These are phyloP conservation scores for Spatulosminthurus flaviceps DNA, from an alignment of 2,888 invertebrate species.

Conservation along the genomic window DNA sequence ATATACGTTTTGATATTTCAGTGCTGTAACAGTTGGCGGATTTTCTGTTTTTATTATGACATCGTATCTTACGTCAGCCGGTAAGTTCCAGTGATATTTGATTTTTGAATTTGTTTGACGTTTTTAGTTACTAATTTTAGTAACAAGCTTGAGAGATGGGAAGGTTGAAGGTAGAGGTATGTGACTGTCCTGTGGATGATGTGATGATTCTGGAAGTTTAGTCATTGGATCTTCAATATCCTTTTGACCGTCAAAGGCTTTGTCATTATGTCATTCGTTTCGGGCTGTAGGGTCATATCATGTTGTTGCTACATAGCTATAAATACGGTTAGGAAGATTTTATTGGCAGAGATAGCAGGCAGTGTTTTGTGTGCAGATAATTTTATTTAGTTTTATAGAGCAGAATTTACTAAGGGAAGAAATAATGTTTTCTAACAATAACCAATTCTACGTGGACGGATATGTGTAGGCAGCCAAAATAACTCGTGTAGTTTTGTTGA, in stretches of 20 bases:
- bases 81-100: conserved; percentile 45
- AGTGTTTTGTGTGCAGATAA: no score
- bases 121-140: background rate
- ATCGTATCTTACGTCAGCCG: conserved; percentile 60
- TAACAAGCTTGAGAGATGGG: background rate
- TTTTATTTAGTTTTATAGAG: no score
- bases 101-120: background rate
- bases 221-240: background rate
- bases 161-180: background rate
- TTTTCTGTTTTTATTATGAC: conserved; percentile 52
- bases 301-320: background rate
- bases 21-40: conserved; percentile 29
- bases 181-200: background rate
- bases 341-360: no score
- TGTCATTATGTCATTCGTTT: background rate
- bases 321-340: no score
- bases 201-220: background rate
- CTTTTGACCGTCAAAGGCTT: background rate
- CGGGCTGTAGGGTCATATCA: background rate
- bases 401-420: no score
- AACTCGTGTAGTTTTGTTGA: no score
- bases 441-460: background rate
- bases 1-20: background rate
- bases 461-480: background rate
- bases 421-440: no score